Evolutionary conservation across 2,888 invertebrate genomes (phyloP).

Genomic region (Ophraella communa): DNA sequence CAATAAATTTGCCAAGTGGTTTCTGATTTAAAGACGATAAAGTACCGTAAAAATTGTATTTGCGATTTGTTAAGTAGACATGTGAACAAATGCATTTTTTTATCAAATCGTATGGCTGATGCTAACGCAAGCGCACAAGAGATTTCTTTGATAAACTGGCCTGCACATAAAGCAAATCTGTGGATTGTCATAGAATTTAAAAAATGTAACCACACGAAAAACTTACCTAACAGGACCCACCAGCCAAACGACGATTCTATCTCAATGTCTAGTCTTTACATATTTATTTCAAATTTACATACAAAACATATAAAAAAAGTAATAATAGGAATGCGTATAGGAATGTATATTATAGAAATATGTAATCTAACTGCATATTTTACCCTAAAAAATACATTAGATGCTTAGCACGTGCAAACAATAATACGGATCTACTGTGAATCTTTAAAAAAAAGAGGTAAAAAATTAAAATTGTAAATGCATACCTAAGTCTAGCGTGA

Average conservation of each 20-base stretch:
- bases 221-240: neutral
- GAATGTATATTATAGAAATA: neutral
- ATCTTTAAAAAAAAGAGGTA: neutral
- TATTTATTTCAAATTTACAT: neutral
- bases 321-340: neutral
- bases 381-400: neutral
- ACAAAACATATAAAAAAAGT: neutral
- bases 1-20: too few relatives aligned
- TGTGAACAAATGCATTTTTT: too few relatives aligned
- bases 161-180: too few relatives aligned
- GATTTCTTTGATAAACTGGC: too few relatives aligned
- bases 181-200: neutral
- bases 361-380: neutral
- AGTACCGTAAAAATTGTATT: too few relatives aligned
- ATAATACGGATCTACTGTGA: neutral
- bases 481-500: neutral
- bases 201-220: neutral
- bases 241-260: neutral
- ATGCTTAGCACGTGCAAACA: neutral
- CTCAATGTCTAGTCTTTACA: neutral
- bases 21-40: too few relatives aligned
- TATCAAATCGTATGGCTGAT: too few relatives aligned
- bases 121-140: too few relatives aligned
- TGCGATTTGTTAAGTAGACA: too few relatives aligned
- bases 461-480: neutral